A percentile compares a stretch with the other conserved stretches of the same genome.
Evolutionary conservation across 2,888 invertebrate species (phyloP).

Genomic region (Lissonota sp.): DNA sequence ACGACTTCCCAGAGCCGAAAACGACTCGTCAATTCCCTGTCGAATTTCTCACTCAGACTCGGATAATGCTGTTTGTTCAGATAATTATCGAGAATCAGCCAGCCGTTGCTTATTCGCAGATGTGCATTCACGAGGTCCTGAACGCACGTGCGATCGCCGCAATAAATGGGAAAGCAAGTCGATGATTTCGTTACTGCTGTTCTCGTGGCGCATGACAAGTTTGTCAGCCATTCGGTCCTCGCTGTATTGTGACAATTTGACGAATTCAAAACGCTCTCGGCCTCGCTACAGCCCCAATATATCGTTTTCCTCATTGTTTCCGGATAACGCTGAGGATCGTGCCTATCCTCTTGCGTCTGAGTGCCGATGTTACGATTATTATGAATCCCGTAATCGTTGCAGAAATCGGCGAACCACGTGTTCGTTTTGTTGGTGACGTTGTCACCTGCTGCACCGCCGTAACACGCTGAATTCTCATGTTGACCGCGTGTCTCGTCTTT

Average conservation of each 20-base stretch:
- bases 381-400: slow-evolving; percentile 63
- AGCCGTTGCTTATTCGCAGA: slow-evolving; percentile 79
- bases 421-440: slow-evolving; percentile 69
- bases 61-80: slow-evolving; percentile 79
- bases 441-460: slow-evolving; percentile 74
- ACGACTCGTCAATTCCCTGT: slow-evolving; percentile 70
- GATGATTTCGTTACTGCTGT: slow-evolving; percentile 78
- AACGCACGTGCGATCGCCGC: slow-evolving; percentile 74
- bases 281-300: slow-evolving; percentile 78
- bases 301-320: slow-evolving; percentile 76
- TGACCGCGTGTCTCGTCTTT: slow-evolving; percentile 68
- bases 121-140: slow-evolving; percentile 77
- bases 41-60: slow-evolving; percentile 73
- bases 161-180: slow-evolving; percentile 77
- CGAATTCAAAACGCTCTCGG: slow-evolving; percentile 74
- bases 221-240: slow-evolving; percentile 72
- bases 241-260: slow-evolving; percentile 62
- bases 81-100: slow-evolving; percentile 80
- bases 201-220: slow-evolving; percentile 76
- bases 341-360: slow-evolving; percentile 70
- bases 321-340: slow-evolving; percentile 68
- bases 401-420: slow-evolving; percentile 74
- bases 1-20: slow-evolving; percentile 77
- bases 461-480: slow-evolving; percentile 60
- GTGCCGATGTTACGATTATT: slow-evolving; percentile 59